Evolutionary conservation across 2,113 vertebrate genomes (phyloP).

Genomic region (Lontra canadensis): DNA sequence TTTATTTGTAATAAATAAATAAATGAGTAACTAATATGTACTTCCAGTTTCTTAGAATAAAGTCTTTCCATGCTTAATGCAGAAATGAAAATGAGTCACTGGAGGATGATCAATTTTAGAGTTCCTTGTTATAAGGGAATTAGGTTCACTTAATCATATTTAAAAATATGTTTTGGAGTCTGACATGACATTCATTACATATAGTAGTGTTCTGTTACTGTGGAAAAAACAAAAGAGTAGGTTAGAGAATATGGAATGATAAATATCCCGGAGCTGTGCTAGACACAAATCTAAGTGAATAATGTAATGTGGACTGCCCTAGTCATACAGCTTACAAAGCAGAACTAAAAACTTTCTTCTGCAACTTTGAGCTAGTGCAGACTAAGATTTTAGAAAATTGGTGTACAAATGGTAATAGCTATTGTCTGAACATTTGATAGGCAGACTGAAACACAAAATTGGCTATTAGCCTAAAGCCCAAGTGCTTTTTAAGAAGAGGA

Average conservation of each 20-base stretch:
- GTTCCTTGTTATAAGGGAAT: conserved; percentile 6
- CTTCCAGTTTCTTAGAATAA: conserved; percentile 26
- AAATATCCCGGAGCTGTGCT: background rate
- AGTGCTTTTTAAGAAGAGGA: conserved; percentile 36
- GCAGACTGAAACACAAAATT: conserved; percentile 40
- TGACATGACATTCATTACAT: background rate
- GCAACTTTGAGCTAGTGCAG: background rate
- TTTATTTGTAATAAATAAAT: conserved; percentile 36
- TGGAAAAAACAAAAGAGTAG: background rate
- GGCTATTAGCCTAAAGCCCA: conserved; percentile 56
- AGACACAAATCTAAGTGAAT: background rate
- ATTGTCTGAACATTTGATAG: conserved; percentile 57
- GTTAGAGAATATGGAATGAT: background rate
- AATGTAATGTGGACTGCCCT: background rate
- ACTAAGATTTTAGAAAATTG: conserved; percentile 39
- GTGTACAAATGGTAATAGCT: conserved; percentile 5
- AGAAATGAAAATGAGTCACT: conserved; percentile 44
- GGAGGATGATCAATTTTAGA: background rate
- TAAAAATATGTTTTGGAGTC: conserved; percentile 21
- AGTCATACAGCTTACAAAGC: background rate
- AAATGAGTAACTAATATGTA: background rate
- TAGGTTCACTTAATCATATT: conserved; percentile 21
- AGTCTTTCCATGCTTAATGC: background rate
- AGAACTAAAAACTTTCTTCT: conserved; percentile 15
- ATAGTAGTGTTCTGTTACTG: background rate